phyloP scores from a whole-genome alignment of 2,797 vertebrate genomes.

The Spinus pinus region DNA sequence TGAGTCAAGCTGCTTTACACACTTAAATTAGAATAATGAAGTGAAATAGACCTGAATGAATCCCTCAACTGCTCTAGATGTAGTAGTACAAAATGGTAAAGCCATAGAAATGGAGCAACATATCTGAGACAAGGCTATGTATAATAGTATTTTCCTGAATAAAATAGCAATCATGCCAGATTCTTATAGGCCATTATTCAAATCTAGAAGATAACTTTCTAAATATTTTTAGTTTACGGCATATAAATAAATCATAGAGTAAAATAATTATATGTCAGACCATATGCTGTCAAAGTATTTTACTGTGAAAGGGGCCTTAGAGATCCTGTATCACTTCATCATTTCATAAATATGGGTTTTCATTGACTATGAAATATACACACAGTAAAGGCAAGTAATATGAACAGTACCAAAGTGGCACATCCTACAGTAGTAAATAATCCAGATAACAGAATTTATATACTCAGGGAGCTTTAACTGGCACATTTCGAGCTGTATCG shows the following conservation, averaged over 20 bases:
- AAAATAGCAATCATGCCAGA: background rate
- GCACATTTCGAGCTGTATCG: fast-evolving
- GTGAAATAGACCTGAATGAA: background rate
- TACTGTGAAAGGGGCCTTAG: background rate
- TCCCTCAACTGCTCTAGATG: background rate
- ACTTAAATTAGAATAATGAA: background rate
- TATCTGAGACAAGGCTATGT: background rate
- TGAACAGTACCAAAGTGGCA: background rate
- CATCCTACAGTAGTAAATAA: background rate
- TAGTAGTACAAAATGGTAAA: background rate
- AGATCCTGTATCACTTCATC: background rate
- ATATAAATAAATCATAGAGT: background rate
- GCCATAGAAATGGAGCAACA: background rate
- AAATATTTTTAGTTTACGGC: constrained; percentile 4
- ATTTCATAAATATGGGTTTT: background rate
- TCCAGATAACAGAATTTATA: background rate
- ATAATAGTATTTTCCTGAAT: background rate
- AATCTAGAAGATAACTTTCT: background rate
- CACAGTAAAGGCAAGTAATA: background rate
- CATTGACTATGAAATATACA: background rate
- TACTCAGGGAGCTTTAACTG: background rate
- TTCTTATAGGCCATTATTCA: background rate
- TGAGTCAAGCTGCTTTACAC: background rate
- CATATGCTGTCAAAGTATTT: constrained; percentile 9
- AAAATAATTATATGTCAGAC: constrained; percentile 24